Evolutionary conservation across 1,140 invertebrate genomes (phyloP), one percentile per base, ranked within the genome.

Genomic region (Zaprionus capensis): DNA sequence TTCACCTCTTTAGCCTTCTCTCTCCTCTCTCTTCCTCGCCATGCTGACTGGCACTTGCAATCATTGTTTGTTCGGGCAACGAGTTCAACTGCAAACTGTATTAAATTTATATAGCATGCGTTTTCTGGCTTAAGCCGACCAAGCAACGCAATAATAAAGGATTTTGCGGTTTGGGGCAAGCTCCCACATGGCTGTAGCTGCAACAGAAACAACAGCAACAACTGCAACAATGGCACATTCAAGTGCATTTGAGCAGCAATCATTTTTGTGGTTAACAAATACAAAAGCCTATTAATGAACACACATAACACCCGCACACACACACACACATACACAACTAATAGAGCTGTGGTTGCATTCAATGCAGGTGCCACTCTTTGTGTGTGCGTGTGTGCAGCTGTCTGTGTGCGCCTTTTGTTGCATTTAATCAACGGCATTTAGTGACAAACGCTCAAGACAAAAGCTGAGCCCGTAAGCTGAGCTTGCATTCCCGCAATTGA

Each of bases 211-310:
- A 55, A 55, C 51, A 5, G 14, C 6, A 51, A 15, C 38, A 41
- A 51, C 5, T 15, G 68, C 76, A 85, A 77, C 80, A 87, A 84
- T 78, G 78, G 61, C 68, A 56, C 82, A 88, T 88, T 88, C 81
- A 85, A 90, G 85, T 88, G 85, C 85, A 88, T 88, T 88, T 90
- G 71, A 88, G 85, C 86, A 79, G 85, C 85, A 88, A 88, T 88
- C 88, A 88, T 88, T 90, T 86, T 90, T 88, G 85, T 73, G 85
- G 85, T 90, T 80, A 80, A 78, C 85, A 88, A 82, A 88, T 80
- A 88, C 85, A 88, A 88, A 88, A 90, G 84, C 84, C 85, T 90
- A 88, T 88, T 90, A 88, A 88, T 90, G 84, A 84, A 88, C 85
- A 81, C 46, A 79, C 69, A 71, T 51, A 51, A 51, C 46, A 51